Evolutionary conservation across 2,797 vertebrate genomes (phyloP).

Genomic region (Pygocentrus nattereri): DNA sequence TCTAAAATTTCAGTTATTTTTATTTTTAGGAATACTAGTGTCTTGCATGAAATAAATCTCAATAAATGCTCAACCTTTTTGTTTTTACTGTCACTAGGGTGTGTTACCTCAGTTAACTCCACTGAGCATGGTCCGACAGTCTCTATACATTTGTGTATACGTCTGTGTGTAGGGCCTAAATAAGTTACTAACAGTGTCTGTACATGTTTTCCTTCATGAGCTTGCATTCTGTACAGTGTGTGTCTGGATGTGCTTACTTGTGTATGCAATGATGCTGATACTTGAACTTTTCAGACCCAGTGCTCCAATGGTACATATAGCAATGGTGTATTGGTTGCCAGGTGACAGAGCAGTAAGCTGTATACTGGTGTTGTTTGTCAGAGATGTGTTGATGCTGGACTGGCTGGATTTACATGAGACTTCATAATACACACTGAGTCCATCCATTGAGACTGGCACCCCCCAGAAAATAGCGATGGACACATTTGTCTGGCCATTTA

Average conservation of each 20-base stretch:
- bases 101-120: too few species aligned
- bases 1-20: too few species aligned
- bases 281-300: constrained; percentile 48
- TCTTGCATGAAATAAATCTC: too few species aligned
- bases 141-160: too few species aligned
- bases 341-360: not conserved
- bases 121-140: too few species aligned
- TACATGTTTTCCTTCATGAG: too few species aligned
- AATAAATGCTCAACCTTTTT: too few species aligned
- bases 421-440: constrained; percentile 30
- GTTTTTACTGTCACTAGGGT: too few species aligned
- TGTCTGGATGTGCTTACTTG: constrained; percentile 51
- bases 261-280: constrained; percentile 46
- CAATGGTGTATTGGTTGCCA: constrained; percentile 58
- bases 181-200: too few species aligned
- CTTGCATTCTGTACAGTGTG: too few species aligned
- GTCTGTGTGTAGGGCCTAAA: too few species aligned
- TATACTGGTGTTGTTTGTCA: constrained; percentile 58
- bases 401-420: constrained; percentile 20
- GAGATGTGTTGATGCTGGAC: not conserved
- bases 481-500: constrained; percentile 46
- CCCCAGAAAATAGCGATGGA: constrained; percentile 66
- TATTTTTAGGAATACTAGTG: too few species aligned
- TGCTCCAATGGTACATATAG: constrained; percentile 65
- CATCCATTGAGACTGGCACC: constrained; percentile 48